A percentile compares a stretch with the other conserved stretches of the same genome.
Conservation (phyloP, 1,140 invertebrate genomes). For the Portunus trituberculatus region DNA sequence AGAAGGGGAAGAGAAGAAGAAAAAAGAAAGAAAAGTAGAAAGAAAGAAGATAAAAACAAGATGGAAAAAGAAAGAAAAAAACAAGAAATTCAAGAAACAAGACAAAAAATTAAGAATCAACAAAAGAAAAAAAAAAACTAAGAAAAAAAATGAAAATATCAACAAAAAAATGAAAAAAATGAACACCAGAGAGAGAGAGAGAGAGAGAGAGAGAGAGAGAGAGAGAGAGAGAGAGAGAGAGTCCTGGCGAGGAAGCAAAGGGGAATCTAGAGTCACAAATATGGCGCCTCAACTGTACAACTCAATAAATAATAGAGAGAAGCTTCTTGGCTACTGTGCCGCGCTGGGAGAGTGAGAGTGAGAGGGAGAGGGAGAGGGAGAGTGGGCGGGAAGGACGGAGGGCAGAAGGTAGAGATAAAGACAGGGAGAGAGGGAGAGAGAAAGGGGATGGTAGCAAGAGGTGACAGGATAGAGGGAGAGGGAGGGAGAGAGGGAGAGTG, state of each 20-base stretch:
- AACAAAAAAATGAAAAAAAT: not conserved
- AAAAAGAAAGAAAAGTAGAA: not conserved
- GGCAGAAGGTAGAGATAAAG: not conserved
- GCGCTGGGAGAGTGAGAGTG: conserved; percentile 16
- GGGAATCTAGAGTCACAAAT: conserved; percentile 47
- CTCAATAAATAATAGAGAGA: conserved; percentile 59
- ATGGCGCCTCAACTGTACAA: conserved; percentile 27
- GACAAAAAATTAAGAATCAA: too few relatives aligned
- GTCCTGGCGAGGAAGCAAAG: not conserved
- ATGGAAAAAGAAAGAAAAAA: not conserved
- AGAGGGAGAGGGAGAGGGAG: not conserved
- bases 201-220: not conserved
- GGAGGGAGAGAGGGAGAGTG: not conserved
- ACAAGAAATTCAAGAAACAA: too few relatives aligned
- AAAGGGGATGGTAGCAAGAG: not conserved
- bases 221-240: not conserved
- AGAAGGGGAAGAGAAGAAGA: not conserved
- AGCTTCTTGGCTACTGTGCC: conserved; percentile 44
- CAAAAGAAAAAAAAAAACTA: not conserved
- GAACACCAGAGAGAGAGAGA: not conserved
- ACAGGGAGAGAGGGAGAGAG: not conserved
- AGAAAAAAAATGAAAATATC: not conserved
- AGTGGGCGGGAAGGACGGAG: not conserved
- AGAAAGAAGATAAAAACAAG: not conserved
- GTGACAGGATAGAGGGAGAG: not conserved